Evolutionary conservation across 2,797 vertebrate genomes (phyloP), one percentile per base, ranked within the genome.

Genomic region (Megaceryle alcyon): DNA sequence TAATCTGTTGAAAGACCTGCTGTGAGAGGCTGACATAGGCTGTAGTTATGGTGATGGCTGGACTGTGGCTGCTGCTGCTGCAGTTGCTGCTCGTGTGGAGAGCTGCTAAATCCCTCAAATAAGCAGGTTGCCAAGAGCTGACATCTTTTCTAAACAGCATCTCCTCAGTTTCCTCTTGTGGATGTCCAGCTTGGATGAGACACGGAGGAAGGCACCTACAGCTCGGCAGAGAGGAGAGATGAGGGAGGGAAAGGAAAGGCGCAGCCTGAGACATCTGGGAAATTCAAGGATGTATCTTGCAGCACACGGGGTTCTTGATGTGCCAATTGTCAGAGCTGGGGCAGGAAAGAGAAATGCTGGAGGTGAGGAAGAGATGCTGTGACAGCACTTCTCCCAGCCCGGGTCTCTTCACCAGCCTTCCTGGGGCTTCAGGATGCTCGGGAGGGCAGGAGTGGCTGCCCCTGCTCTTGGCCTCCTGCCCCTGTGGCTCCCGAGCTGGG

Each of bases 31-130:
- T 94, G 88, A 65, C 59, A 66, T 3, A 33, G 75, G 29, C 44
- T 61, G 81, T 77, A 86, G 81, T 81, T 88, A 65, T n/a, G 73
- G 90, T 88, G 90, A 66, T 70, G 44, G 66, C 73, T 88, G 39
- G 78, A 59, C 33, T 6, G 26, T 10, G 48, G 78, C 56, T 86
- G 63, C 35, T 49, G 46, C 48, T 75, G 51, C 57, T 48, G 78
- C 56, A 35, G 66, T 53, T 90, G 56, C 78, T 78, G 66, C 70
- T 82, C 37, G 5, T 19, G 33, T 0, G 1, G 33, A 84, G 66
- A 85, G 59, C 86, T 82, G 49, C 56, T 79, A 64, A 77, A 66
- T 66, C 35, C 61, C 56, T 79, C 68, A 41, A 3, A 37, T 46
- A 31, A 9, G 22, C 66, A 68, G 48, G 44, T 5, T 75, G 63